Evolutionary conservation across 2,113 vertebrate genomes (phyloP), one percentile per base, ranked within the genome.

Genomic region (Muscicapa adusta): DNA sequence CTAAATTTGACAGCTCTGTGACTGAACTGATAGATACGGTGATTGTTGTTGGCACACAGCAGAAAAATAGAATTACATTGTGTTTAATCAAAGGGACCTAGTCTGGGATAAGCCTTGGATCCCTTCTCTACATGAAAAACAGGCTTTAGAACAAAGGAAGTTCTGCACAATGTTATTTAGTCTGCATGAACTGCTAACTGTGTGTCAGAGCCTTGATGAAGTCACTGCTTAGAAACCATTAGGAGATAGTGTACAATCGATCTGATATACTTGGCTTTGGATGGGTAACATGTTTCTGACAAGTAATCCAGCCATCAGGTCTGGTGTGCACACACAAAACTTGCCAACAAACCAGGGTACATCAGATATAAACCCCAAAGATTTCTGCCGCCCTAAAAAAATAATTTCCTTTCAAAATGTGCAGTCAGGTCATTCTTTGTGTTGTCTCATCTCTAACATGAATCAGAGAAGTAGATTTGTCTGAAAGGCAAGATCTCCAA

Each of bases 131-230:
- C 50, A 58, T 83, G 82, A 93, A 85, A 94, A 96, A 57, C 85
- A 95, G 62, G 62, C 36, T 95, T 88, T 73, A 91, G 71, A 95
- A 79, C 78, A 96, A 89, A 96, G 95, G 95, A 96, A 96, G 95
- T 94, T 92, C 96, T 96, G 95, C 63, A 63, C 85, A 93, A 82
- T 92, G 95, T 97, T 94, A 95, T 91, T 96, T 94, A 93, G 94
- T 94, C 94, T 97, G 86, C 77, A 53, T 2, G 19, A 96, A 85
- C 73, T 11, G 17, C 88, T 81, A 91, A 86, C 76, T 93, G 73
- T 92, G 38, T 94, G 91, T 95, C 93, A 95, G 89, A 92, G 43
- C 45, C 33, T 70, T 61, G 91, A 78, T 92, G 92, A 91, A 88
- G 96, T 97, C 92, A 95, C 80, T 84, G 73, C 93, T 78, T 51